Evolutionary conservation across 2,113 vertebrate species (phyloP), one percentile per base, ranked within the genome.

Genomic region (Perca fluviatilis): DNA sequence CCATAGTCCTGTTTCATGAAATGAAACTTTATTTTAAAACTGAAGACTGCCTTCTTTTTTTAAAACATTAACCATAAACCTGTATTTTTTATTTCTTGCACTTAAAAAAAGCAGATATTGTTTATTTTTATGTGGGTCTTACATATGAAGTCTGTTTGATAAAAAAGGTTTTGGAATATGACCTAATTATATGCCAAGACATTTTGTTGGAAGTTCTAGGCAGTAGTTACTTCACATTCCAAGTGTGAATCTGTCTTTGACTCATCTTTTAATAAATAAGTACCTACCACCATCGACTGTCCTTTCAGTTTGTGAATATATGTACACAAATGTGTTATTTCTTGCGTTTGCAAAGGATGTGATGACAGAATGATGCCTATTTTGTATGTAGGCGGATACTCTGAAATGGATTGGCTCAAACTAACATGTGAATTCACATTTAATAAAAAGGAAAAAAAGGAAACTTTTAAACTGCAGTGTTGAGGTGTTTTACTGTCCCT

Each of bases 1-100:
- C 95, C 95, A 95, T 95, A 93, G 90, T 94, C 92, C 94, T 88
- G 95, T 95, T 96, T 96, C 95, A 96, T 95, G 68, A 93, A 93
- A 95, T 95, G 95, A 94, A 96, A 95, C 94, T 86, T 95, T 95
- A 94, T 95, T 94, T 95, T 95, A 90, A 90, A 93, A 94, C 90
- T 91, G 91, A 92, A 93, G 91, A 95, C 94, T 95, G 95, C 95
- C 95, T 95, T 95, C 91, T 95, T 95, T 93, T 95, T 90, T 94
- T 92, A 92, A 95, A 88, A 90, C 92, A 95, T 91, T 90, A 93
- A 95, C 94, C 94, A 93, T 92, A 94, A 95, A 95, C 93, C 90
- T 96, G 95, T 95, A 94, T 95, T 95, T 93, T 95, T 95, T 95
- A 91, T 95, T 96, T 95, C 92, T 96, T 96, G 95, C 95, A 96